Base-by-base conservation (phyloP, 2,797 vertebrate species). In the Anabas testudineus region DNA sequence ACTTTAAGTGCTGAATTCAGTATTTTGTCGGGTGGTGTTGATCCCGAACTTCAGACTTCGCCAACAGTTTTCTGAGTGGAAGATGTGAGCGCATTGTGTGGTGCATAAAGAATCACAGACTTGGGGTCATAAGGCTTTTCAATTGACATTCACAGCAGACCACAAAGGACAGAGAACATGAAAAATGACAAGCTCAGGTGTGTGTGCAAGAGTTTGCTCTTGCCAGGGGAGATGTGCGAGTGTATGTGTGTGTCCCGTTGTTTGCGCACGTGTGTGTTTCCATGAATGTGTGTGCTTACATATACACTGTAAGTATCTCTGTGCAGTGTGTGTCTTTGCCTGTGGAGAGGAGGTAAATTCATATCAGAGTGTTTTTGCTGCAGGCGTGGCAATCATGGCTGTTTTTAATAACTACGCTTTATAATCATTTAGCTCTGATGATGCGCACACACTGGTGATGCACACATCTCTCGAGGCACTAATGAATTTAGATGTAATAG, bases 381-480 rank as follows among this genome's bases (percentile, higher is more conserved):
- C 79, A 71, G 88, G 90, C 88, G 41, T 86, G 82, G 86, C 86
- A 90, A 91, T 91, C 89, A 92, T 88, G 87, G 82, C 79, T 76
- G 59, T 86, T 91, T 92, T 91, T 92, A 92, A 92, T 92, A 92
- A 92, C 90, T 84, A 80, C 84, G 86, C 88, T 92, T 91, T 92
- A 90, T 92, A 91, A 92, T 90, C 85, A 90, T 92, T 92, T 92
- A 88, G 85, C 76, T 63, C 75, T 87, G 83, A 87, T 86, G 90
- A 88, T 76, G 56, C 43, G 68, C 71, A 60, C 42, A 49, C 63
- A 47, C 34, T 34, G 9, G 34, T 34, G 9, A 68, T 71, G 66
- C 67, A 67, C 54, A 73, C 58, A 45, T 30, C 84, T 87, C 90
- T 86, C 16, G 80, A 88, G 91, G 90, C 90, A 77, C 71, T 90